Base-by-base conservation (phyloP, 1,140 invertebrate genomes). In the Drosophila nikananu region DNA sequence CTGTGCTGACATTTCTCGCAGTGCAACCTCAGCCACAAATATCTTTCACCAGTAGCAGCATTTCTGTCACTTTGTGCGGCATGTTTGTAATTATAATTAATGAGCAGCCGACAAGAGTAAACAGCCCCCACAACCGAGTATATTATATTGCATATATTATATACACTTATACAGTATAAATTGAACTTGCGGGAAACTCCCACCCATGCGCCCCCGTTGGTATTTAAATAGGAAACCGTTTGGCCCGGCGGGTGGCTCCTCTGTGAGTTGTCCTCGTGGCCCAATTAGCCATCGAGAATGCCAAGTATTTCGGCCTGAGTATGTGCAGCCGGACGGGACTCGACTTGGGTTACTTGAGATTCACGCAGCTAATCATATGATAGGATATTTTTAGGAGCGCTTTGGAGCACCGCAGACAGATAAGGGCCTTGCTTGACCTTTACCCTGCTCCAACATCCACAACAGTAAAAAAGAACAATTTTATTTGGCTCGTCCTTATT, bases 41-140 rank as follows among this genome's bases (percentile, higher is more conserved):
- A 44, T 58, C 46, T 48, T 27, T 58, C 62, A 51, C 59, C 55
- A 60, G 44, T 44, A 59, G 48, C 55, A 54, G 44, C 67, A 48
- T 41, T 84, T 72, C 48, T 52, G 72, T 27, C 81, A 42, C 52
- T 62, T 77, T 80, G 23, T 74, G 57, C 21, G 44, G 60, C 67
- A 67, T 75, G 61, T 80, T 83, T 87, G 72, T 83, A 77, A 87
- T 87, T 87, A 87, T 87, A 87, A 87, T 87, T 87, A 87, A 87
- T 87, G 83, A 87, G 83, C 58, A 70, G 61, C 55, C 52, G 61
- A 61, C 80, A 70, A 73, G 54, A 77, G 63, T 77, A 66, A 65
- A 78, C 64, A 66, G 59, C 30, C 44, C 49, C 58, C 60, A 57
- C 44, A 21, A 17, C 5, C 2, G 54, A 57, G 54, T 25, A 25